Conservation (phyloP, 2,888 invertebrate species). For the Lasioglossum zephyrum region DNA sequence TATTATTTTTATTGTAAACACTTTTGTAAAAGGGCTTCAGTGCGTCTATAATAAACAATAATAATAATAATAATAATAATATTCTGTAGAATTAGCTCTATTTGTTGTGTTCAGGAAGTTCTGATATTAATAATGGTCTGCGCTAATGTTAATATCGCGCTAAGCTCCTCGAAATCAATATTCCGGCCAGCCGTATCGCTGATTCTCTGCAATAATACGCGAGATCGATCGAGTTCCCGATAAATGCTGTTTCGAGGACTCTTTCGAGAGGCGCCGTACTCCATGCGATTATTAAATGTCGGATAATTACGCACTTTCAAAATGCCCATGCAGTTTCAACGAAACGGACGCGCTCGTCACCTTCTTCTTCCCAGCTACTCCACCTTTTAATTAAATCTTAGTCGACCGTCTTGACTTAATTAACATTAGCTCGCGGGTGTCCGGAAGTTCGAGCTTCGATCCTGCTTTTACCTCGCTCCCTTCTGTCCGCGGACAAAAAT, state of each 20-base stretch:
- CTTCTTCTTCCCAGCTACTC: neutral
- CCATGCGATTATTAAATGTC: neutral
- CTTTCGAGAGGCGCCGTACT: too few relatives aligned
- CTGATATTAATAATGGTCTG: neutral
- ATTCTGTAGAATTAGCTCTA: too few relatives aligned
- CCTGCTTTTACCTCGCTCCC: slow-evolving; percentile 26
- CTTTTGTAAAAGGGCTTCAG: too few relatives aligned
- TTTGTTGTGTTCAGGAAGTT: too few relatives aligned
- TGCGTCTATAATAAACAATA: too few relatives aligned
- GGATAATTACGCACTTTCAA: neutral
- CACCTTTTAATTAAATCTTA: slow-evolving; percentile 66
- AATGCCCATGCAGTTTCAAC: neutral
- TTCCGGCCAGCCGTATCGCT: neutral
- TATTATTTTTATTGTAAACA: too few relatives aligned
- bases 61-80: too few relatives aligned
- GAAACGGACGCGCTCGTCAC: neutral
- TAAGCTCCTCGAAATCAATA: neutral
- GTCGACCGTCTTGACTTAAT: slow-evolving; percentile 61
- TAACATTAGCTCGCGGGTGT: slow-evolving; percentile 66
- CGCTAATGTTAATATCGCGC: neutral
- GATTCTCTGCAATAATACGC: neutral
- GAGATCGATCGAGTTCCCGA: neutral
- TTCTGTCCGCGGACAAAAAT: slow-evolving; percentile 20
- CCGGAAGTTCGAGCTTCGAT: slow-evolving; percentile 22
- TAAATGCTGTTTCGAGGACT: too few relatives aligned